These are phyloP conservation scores for Platysternon megacephalum DNA, from an alignment of 2,113 vertebrate genomes.

Conservation along the genomic window DNA sequence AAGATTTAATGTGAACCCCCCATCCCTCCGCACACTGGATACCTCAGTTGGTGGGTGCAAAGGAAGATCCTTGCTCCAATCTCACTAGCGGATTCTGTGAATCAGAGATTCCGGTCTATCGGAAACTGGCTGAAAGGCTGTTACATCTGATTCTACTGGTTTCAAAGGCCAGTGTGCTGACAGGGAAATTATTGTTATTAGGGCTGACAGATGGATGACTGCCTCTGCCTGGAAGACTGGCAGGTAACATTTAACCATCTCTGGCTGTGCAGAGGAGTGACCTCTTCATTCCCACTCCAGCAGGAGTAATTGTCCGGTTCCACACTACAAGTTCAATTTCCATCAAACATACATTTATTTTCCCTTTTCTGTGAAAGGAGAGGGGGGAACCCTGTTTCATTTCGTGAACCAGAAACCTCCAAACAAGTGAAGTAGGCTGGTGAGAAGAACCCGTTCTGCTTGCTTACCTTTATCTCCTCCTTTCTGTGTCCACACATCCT, in stretches of 20 bases:
- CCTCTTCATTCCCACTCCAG: slow-evolving; percentile 19
- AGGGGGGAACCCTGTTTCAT: background rate
- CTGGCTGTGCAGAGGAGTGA: background rate
- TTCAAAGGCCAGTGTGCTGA: slow-evolving; percentile 31
- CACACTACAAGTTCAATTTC: background rate
- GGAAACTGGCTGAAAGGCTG: background rate
- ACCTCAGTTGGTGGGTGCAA: background rate
- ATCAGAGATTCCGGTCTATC: background rate
- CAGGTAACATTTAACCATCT: slow-evolving; percentile 7
- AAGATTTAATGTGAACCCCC: background rate
- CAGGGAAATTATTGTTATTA: slow-evolving; percentile 22
- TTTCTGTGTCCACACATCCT: background rate
- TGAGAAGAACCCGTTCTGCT: background rate
- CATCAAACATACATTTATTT: background rate
- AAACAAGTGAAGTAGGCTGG: background rate
- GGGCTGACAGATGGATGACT: background rate
- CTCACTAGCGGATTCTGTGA: background rate
- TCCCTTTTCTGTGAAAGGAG: background rate
- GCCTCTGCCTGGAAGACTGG: slow-evolving; percentile 30
- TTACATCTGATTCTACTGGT: background rate
- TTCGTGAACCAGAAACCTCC: background rate
- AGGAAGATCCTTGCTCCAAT: background rate
- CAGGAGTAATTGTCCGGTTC: slow-evolving; percentile 9
- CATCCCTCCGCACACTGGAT: background rate
- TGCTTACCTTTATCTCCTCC: background rate